These are phyloP conservation scores for Dufourea novaeangliae DNA, from an alignment of 1,140 invertebrate genomes.

Conservation along the genomic window DNA sequence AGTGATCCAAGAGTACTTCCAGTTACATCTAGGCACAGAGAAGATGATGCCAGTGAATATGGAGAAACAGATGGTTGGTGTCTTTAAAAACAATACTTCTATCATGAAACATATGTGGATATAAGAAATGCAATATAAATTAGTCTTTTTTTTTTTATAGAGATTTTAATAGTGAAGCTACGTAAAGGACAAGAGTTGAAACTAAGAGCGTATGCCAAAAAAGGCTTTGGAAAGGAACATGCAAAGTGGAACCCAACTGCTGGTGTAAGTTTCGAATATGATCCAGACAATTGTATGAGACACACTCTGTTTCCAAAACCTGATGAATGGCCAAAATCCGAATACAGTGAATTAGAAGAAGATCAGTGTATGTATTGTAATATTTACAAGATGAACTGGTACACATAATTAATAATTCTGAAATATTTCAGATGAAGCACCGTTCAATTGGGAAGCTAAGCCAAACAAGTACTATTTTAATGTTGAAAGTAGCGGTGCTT, in stretches of 20 bases:
- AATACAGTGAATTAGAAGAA: constrained; percentile 96
- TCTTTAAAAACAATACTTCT: constrained; percentile 5
- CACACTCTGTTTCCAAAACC: constrained; percentile 98
- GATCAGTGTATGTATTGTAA: constrained; percentile 89
- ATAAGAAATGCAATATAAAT: neutral
- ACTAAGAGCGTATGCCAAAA: constrained; percentile 96
- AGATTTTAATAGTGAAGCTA: constrained; percentile 98
- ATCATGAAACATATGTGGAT: neutral
- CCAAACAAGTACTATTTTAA: constrained; percentile 99
- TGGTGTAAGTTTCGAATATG: constrained; percentile 99
- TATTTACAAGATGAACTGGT: constrained; percentile 19
- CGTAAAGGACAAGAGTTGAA: constrained; percentile 99
- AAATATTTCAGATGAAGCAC: constrained; percentile 89
- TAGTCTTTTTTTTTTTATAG: constrained; percentile 73
- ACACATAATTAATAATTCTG: neutral
- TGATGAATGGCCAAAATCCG: constrained; percentile 99
- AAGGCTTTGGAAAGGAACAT: constrained; percentile 99
- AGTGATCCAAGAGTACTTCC: constrained; percentile 95
- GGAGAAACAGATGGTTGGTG: constrained; percentile 91
- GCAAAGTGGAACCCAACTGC: constrained; percentile 99
- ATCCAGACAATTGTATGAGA: constrained; percentile 98
- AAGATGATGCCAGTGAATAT: constrained; percentile 96
- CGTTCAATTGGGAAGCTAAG: constrained; percentile 95
- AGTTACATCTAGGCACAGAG: constrained; percentile 93
- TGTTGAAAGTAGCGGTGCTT: constrained; percentile 96